Evolutionary conservation across 2,888 invertebrate genomes (phyloP), one percentile per base, ranked within the genome.

Genomic region (Torymus aiolomorphi): DNA sequence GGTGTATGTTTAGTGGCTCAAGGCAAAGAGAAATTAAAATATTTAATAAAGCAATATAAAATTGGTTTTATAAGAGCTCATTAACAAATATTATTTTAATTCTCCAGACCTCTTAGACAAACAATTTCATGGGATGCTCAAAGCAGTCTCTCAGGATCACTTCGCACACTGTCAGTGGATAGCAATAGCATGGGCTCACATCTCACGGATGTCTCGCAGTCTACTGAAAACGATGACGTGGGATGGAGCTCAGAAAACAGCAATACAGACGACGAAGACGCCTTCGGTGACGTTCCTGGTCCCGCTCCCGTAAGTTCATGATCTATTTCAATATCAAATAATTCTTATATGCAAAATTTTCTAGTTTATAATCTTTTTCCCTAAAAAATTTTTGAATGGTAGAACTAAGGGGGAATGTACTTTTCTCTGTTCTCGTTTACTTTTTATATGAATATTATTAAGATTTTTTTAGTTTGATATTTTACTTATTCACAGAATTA

Each of bases 241-340:
- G 96, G 95, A 87, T 97, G 97, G 96, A 97, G 97, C 86, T 97
- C 97, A 1, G 97, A 97, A 89, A 96, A 96, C 87, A 97, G 96
- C 82, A 97, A 97, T 85, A 96, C 96, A 83, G 97, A 97, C 83
- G 97, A 97, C 83, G 97, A 97, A 86, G 96, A 96, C 81, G 92
- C 92, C 0, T 92, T 93, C 82, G 91, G 93, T 18, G 95, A 95
- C 81, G 94, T 93, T 84, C 90, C 88, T 57, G 90, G 89, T 69
- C 89, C 91, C 73, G 91, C 92, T 81, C 91, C 91, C 82, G 93
- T 93, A 89, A 92, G 91, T 90, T 76, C 56, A 20, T 31, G 78
- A 52, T 56, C 16, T 54, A 57, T 62, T 20, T 54, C n/a, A 14
- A 42, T 42, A 42, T 8, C 8, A 42, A 42, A 8, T 42, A 42